Base-by-base conservation (phyloP, 2,888 invertebrate genomes). In the Vannuccia rotundouncinata region DNA sequence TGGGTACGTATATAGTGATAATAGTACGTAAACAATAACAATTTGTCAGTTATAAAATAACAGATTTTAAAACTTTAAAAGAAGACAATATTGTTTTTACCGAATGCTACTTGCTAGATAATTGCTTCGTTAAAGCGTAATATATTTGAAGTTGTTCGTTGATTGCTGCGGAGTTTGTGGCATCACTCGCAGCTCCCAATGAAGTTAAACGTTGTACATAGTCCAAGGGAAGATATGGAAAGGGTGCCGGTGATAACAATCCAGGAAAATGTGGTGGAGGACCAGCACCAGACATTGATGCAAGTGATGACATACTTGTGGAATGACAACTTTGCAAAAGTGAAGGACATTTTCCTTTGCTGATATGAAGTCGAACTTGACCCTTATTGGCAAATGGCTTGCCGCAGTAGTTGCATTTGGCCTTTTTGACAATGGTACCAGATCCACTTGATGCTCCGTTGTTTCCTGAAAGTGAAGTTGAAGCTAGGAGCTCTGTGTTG, bases 371-470 rank as follows among this genome's bases (percentile, higher is more conserved):
- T 22, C 88, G 82, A 87, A 88, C 87, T 83, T 88, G 88, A 77
- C 89, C 88, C 82, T 88, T 88, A 0, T 88, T 88, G 28, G 88
- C 86, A 83, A 89, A 89, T 81, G 85, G 82, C 17, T 87, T 86
- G 60, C 83, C 82, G 83, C 89, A 89, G 0, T 88, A 84, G 80
- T 88, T 88, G 82, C 89, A 89, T 78, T 84, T 84, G 81, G 86
- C 88, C 60, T 82, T 83, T 82, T 89, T 89, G 81, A 28, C 27
- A 29, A 79, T 79, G 22, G 77, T 45, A 13, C 45, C 45, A 17
- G 45, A 17, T 45, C 45, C 45, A 45, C 45, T 45, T 5, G 45
- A 45, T 45, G 10, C 45, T 5, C 45, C 5, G 17, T 17, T 45
- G 45, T 45, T 45, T 13, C 5, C 45, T 5, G 45, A 45, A 45